Base-by-base conservation (phyloP, 2,888 invertebrate genomes). In the Pterostichus madidus region DNA sequence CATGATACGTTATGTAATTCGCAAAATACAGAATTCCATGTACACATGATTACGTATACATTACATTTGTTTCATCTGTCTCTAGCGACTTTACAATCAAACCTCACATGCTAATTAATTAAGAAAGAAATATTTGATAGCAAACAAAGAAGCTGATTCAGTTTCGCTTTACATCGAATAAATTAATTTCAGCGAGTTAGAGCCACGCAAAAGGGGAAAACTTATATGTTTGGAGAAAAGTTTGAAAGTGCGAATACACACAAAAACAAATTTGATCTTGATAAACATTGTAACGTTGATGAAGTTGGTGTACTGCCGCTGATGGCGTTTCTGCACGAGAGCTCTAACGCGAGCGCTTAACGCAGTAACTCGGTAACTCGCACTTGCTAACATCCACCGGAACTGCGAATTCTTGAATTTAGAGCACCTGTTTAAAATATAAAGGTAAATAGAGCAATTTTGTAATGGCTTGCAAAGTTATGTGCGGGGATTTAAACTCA, bases 401-500 rank as follows among this genome's bases (percentile, higher is more conserved):
- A 77, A 77, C n/a, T 56, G 35, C 56, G 77, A 39, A 77, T 56
- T 35, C 35, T 35, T 77, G 77, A 77, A 77, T 77, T 53, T 56
- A 77, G 44, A 77, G 77, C 35, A 77, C 77, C 77, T 56, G 75
- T 52, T 75, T 75, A 71, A 71, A 71, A 71, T 44, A 75, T 52
- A 31, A 52, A 75, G 75, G 75, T 52, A 75, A 52, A 75, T 75
- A 52, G 32, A 75, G 52, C 32, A 13, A 75, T 52, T 75, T 49
- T 52, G 32, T 64, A 64, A 64, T 64, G 35, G 32, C 31, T 17
- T 17, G 56, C 17, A 17, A 56, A 56, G 15, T 56, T 49, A 49
- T 49, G 13, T 13, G 13, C 49, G 49, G 13, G 49, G 49, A 13
- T 49, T 49, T 13, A 11, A 49, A 13, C 39, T 39, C n/a, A 49